Conservation (phyloP, 2,113 vertebrate genomes). For the Amphilophus citrinellus region DNA sequence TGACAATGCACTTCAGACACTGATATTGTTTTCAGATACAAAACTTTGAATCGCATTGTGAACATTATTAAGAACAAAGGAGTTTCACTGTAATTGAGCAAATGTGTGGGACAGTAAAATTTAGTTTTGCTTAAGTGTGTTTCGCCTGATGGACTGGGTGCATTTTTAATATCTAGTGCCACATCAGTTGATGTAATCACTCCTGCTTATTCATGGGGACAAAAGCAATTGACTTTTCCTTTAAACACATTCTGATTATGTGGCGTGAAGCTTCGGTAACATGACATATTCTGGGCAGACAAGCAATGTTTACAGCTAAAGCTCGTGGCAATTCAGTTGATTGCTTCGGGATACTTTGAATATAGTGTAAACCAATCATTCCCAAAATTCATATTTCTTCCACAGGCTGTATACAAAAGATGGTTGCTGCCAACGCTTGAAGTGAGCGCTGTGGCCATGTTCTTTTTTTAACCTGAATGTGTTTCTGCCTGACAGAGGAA, state of each 20-base stretch:
- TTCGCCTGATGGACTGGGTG: background rate
- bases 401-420: background rate
- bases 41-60: background rate
- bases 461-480: background rate
- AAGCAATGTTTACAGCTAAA: background rate
- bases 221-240: constrained; percentile 3
- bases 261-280: background rate
- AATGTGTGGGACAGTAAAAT: background rate
- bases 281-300: constrained; percentile 4
- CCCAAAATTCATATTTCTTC: background rate
- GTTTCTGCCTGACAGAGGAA: background rate
- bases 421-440: background rate
- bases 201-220: background rate
- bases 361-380: background rate
- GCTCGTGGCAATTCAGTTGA: background rate
- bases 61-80: background rate
- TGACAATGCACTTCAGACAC: constrained; percentile 17
- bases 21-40: background rate
- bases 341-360: background rate
- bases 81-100: background rate
- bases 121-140: background rate
- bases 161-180: background rate
- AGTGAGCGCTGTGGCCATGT: background rate
- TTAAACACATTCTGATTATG: constrained; percentile 21
- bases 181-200: constrained; percentile 1